A percentile compares a stretch with the other conserved stretches of the same genome.
Conservation (phyloP, 2,113 vertebrate species). For the Zootoca vivipara region DNA sequence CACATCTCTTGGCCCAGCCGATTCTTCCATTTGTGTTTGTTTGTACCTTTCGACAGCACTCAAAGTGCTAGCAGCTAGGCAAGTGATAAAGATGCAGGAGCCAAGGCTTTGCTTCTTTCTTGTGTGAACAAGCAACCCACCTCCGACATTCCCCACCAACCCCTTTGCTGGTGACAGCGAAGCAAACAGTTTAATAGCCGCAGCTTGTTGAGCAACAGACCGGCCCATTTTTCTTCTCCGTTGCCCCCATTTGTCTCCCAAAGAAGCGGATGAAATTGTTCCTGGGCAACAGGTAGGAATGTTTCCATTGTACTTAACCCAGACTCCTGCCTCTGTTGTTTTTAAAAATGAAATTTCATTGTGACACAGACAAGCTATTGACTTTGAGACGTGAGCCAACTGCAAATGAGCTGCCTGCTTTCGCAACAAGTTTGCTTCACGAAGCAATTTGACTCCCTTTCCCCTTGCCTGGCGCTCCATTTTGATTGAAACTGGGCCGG, state of each 20-base stretch:
- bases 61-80: not conserved
- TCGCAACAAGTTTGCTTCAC: not conserved
- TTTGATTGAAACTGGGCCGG: not conserved
- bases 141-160: not conserved
- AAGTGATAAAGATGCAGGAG: not conserved
- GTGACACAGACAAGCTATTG: conserved; percentile 22
- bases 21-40: not conserved
- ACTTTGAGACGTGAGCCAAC: not conserved
- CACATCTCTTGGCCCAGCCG: not conserved
- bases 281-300: conserved; percentile 29
- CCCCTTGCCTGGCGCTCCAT: not conserved
- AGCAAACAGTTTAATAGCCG: conserved; percentile 6
- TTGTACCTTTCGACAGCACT: not conserved
- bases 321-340: conserved; percentile 28
- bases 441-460: conserved; percentile 1
- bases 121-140: not conserved
- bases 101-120: not conserved
- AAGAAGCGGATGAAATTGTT: conserved; percentile 25
- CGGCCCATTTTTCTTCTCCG: conserved; percentile 9
- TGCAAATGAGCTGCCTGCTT: not conserved
- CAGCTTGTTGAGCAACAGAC: not conserved
- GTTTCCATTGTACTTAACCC: conserved; percentile 29
- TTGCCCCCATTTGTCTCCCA: conserved; percentile 5
- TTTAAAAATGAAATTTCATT: conserved; percentile 43
- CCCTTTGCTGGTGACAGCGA: not conserved